Evolutionary conservation across 2,113 vertebrate genomes (phyloP).

Genomic region (Condylura cristata): DNA sequence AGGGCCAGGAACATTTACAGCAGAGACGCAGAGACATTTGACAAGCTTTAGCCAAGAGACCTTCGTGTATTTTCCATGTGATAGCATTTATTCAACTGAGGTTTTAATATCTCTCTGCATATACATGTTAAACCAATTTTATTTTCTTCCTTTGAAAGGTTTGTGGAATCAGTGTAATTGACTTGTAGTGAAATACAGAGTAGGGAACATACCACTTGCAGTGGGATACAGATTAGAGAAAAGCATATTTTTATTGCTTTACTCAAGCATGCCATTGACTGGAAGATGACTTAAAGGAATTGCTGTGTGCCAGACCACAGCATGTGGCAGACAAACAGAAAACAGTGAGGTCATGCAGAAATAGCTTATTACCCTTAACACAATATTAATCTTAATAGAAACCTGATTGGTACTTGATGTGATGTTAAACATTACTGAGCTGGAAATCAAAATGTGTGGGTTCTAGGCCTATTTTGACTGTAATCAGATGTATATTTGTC

Average conservation of each 20-base stretch:
- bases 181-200: slow-evolving; percentile 5
- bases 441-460: not conserved
- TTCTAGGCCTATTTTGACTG: slow-evolving; percentile 30
- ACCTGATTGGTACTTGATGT: not conserved
- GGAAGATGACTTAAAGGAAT: slow-evolving; percentile 26
- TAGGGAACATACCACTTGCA: slow-evolving; percentile 19
- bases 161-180: not conserved
- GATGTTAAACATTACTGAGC: slow-evolving; percentile 11
- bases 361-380: slow-evolving; percentile 45
- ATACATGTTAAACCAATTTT: slow-evolving; percentile 34
- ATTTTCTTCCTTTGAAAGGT: slow-evolving; percentile 1
- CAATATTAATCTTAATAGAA: slow-evolving; percentile 50
- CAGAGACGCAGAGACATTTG: slow-evolving; percentile 9
- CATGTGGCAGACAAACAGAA: slow-evolving; percentile 60
- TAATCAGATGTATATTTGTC: slow-evolving; percentile 9
- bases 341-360: slow-evolving; percentile 70
- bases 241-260: slow-evolving; percentile 44
- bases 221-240: slow-evolving; percentile 33
- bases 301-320: slow-evolving; percentile 57
- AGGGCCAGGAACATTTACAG: not conserved
- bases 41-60: slow-evolving; percentile 16
- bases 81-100: not conserved
- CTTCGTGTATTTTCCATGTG: not conserved
- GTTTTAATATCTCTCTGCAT: slow-evolving; percentile 22
- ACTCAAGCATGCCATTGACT: slow-evolving; percentile 15